Evolutionary conservation across 2,797 vertebrate species (phyloP), one percentile per base, ranked within the genome.

Genomic region (Rhinichthys osculus): DNA sequence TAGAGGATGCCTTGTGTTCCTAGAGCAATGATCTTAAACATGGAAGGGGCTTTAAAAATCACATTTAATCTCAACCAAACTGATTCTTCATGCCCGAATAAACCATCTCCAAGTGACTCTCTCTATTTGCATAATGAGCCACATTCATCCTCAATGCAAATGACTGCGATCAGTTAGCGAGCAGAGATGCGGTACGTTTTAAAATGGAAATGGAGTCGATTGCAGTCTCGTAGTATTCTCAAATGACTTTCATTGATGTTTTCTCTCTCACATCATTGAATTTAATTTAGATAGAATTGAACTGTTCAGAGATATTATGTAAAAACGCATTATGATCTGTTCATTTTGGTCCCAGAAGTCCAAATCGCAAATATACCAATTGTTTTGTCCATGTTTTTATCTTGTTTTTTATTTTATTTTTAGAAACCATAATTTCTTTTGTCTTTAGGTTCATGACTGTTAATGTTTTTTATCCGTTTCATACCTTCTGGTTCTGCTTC

Each of bases 81-180:
- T 50, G 52, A 86, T 72, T 84, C 16, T 79, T 71, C 87, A 85
- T 70, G 86, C 87, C 33, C 47, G 62, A 87, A 86, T 71, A 79
- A 85, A 52, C 74, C n/a, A 72, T 64, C 79, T 42, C 57, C 27
- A 52, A 73, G 70, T 35, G 54, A 72, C 42, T 83, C 30, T 16
- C 57, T 42, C 17, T 84, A 35, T 84, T 87, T 87, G 85, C 83
- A 87, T 84, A 82, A 84, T 52, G 64, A 87, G 38, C 42, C 35
- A 76, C 72, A 62, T 85, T 74, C 72, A 86, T 84, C 52, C 72
- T 71, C 71, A 72, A 40, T 84, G 72, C 50, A 84, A 88, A 88
- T 78, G 66, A 81, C 54, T 72, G 44, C 30, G 14, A 86, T 86
- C 80, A 84, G 78, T 81, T 81, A 62, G 38, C 0, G 8, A 78